phyloP scores from a whole-genome alignment of 2,113 vertebrate genomes.

The Epinephelus moara region DNA sequence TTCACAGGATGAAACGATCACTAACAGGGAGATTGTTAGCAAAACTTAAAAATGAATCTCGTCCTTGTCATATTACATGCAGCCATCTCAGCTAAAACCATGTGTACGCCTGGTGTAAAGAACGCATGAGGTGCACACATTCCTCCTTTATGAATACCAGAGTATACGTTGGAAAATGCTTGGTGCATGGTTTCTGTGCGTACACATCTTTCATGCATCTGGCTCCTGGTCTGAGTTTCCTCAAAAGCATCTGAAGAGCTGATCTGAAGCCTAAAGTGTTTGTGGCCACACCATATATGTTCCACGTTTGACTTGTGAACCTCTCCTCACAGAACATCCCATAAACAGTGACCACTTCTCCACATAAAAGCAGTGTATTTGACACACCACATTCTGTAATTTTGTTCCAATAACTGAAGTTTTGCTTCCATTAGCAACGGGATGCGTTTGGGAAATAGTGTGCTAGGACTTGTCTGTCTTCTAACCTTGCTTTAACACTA shows the following conservation, averaged over 20 bases:
- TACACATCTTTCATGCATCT: no score
- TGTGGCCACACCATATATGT: neutral
- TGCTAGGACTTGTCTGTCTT: slow-evolving; percentile 36
- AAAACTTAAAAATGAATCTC: no score
- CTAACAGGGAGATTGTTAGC: no score
- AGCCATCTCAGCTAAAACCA: no score
- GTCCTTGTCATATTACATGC: no score
- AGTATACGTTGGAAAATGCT: no score
- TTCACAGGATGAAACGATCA: no score
- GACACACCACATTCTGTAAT: slow-evolving; percentile 19
- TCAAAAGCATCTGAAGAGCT: slow-evolving; percentile 19
- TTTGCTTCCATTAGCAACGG: neutral
- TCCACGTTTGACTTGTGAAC: neutral
- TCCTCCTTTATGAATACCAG: no score
- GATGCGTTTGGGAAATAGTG: slow-evolving; percentile 34
- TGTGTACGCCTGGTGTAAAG: no score
- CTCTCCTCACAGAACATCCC: neutral
- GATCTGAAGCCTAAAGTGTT: neutral
- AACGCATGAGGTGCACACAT: no score
- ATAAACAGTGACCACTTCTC: neutral
- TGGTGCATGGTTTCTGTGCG: no score
- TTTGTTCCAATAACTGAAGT: slow-evolving; percentile 12
- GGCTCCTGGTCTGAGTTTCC: neutral
- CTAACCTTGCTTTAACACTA: slow-evolving; percentile 77
- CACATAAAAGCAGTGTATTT: neutral